A percentile compares a stretch with the other conserved stretches of the same genome.
These are phyloP conservation scores for Micronycteris hirsuta DNA, from an alignment of 2,113 vertebrate genomes.

Conservation along the genomic window DNA sequence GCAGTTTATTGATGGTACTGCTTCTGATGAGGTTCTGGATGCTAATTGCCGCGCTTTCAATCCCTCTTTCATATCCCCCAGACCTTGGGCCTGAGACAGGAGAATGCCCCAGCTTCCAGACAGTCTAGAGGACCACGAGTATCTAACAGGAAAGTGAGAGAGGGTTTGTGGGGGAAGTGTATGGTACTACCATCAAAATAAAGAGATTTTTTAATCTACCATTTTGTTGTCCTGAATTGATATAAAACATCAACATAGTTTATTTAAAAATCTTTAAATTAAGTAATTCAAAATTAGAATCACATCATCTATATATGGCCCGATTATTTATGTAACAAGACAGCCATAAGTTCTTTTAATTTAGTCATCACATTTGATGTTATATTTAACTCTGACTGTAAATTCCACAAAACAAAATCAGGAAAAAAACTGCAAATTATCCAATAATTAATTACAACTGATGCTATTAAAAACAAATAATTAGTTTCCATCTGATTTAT, in stretches of 20 bases:
- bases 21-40: accelerated
- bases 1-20: background rate
- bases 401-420: constrained; percentile 36
- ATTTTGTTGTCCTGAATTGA: background rate
- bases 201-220: background rate
- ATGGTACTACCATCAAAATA: background rate
- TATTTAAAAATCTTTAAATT: background rate
- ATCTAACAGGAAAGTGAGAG: background rate
- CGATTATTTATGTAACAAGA: background rate
- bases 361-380: background rate
- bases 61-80: accelerated
- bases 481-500: constrained; percentile 37
- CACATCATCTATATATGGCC: background rate
- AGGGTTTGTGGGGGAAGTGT: background rate
- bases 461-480: constrained; percentile 55
- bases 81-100: background rate
- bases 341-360: constrained; percentile 45
- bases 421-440: background rate
- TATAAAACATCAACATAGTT: background rate
- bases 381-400: constrained; percentile 49
- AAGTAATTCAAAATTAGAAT: constrained; percentile 26
- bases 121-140: background rate
- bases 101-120: background rate
- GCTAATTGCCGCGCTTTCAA: accelerated
- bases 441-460: constrained; percentile 48